phyloP scores from a whole-genome alignment of 1,140 invertebrate genomes.

The Drosophila guanche region DNA sequence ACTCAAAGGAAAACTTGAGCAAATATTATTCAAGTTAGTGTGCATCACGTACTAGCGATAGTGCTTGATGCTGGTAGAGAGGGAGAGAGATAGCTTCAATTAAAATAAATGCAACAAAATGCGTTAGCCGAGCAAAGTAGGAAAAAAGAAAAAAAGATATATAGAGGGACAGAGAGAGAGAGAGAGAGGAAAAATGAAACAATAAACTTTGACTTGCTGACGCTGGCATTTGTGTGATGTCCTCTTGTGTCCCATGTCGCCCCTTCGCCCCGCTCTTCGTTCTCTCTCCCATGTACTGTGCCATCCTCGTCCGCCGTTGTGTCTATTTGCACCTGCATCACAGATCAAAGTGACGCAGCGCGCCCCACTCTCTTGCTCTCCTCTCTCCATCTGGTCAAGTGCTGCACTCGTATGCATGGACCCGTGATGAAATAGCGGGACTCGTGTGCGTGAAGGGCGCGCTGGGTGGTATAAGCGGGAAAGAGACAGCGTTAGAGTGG shows the following conservation, averaged over 20 bases:
- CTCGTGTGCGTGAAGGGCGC: constrained; percentile 32
- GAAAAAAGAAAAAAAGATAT: constrained; percentile 3
- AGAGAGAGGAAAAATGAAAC: constrained; percentile 20
- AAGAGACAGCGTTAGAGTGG: not conserved
- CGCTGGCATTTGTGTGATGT: constrained; percentile 51
- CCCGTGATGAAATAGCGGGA: constrained; percentile 70
- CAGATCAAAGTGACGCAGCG: constrained; percentile 65
- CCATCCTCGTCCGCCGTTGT: constrained; percentile 19
- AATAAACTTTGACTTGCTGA: constrained; percentile 66
- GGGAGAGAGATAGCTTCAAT: constrained; percentile 26
- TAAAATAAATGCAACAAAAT: constrained; percentile 52
- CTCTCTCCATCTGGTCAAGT: constrained; percentile 44
- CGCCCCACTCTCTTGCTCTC: not conserved
- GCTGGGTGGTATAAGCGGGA: constrained; percentile 1
- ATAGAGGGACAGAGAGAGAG: not conserved
- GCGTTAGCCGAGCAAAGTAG: constrained; percentile 33
- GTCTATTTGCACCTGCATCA: constrained; percentile 57
- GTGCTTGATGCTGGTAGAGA: not conserved
- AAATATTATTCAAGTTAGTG: constrained; percentile 24
- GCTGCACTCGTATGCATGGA: constrained; percentile 59
- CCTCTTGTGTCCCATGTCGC: constrained; percentile 12
- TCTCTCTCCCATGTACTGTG: not conserved
- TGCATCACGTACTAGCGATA: constrained; percentile 5
- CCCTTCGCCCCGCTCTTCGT: too few species aligned
- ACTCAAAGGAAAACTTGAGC: not conserved